Base-by-base conservation (phyloP, 1,140 invertebrate species). In the Zaprionus capensis region DNA sequence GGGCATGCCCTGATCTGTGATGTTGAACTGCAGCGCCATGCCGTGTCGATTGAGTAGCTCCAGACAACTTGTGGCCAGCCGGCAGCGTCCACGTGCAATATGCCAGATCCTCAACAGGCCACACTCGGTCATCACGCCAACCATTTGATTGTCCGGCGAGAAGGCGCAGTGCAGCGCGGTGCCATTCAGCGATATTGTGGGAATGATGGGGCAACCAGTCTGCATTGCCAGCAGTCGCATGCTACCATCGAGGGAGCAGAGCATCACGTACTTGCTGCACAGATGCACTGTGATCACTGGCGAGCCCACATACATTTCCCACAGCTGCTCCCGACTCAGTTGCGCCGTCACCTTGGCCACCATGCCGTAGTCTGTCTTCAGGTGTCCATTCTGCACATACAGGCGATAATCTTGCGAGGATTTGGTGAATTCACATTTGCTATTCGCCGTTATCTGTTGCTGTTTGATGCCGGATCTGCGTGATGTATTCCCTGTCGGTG, bases 1-100 rank as follows among this genome's bases (percentile, higher is more conserved):
- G 0, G 92, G 92, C 75, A 92, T 80, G 1, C 92, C 91, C 71
- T 86, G 72, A 66, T 93, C 88, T n/a, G 92, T 93, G 0, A 93
- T 84, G 5, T 70, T 66, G 20, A 92, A 93, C 46, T 92, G 85
- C 11, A 77, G 38, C 0, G 83, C 75, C 17, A 75, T 51, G 1
- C 91, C 91, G n/a, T 83, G 80, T 26, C 88, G 82, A 2, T 69
- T 59, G 3, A 91, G 63, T 34, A 93, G 66, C 53, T 93, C 92
- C 7, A 65, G 5, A 26, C 91, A 93, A 17, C 77, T 85, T 28
- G 82, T 76, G 1, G 85, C 68, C 56, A 93, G 49, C 14, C 71
- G 64, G 12, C 86, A 64, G 0, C 55, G 31, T 15, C 71, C 46
- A 15, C 70, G 53, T 5, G 46, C 64, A 49, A 93, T 91, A 31